phyloP scores from a whole-genome alignment of 2,888 invertebrate genomes.

The Suillia variegata region DNA sequence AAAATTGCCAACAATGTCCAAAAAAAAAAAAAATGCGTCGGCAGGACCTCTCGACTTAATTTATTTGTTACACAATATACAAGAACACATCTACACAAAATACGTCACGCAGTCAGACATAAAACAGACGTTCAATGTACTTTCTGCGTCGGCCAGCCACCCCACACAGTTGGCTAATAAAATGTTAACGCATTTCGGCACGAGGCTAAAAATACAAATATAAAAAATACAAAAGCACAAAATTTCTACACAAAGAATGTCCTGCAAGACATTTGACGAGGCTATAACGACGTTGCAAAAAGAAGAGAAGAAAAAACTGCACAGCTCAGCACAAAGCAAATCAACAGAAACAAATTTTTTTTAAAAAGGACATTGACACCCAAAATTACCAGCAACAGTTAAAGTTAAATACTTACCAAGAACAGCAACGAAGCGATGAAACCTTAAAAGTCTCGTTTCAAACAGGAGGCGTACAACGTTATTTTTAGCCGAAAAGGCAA shows the following conservation, averaged over 20 bases:
- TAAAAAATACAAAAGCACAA: too few relatives aligned
- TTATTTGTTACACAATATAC: too few relatives aligned
- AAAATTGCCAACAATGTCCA: too few relatives aligned
- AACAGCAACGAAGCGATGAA: constrained; percentile 35
- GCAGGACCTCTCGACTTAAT: background rate
- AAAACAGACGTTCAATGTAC: constrained; percentile 30
- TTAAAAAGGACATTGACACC: constrained; percentile 55
- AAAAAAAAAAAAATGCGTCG: background rate
- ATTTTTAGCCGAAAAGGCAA: background rate
- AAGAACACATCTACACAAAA: too few relatives aligned
- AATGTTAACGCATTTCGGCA: constrained; percentile 23
- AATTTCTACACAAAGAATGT: constrained; percentile 23
- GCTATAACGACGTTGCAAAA: background rate
- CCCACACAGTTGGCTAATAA: constrained; percentile 9
- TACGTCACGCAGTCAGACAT: constrained; percentile 13
- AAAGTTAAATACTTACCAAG: too few relatives aligned
- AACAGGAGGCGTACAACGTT: background rate
- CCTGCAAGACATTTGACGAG: constrained; percentile 18
- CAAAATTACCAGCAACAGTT: constrained; percentile 33
- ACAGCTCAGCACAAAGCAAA: constrained; percentile 42
- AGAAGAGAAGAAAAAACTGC: too few relatives aligned
- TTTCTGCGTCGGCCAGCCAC: background rate
- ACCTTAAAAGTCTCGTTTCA: constrained; percentile 17
- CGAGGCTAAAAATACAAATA: too few relatives aligned
- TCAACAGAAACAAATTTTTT: constrained; percentile 11